phyloP scores from a whole-genome alignment of 2,888 invertebrate genomes.

The Sphaeridia pumilis region DNA sequence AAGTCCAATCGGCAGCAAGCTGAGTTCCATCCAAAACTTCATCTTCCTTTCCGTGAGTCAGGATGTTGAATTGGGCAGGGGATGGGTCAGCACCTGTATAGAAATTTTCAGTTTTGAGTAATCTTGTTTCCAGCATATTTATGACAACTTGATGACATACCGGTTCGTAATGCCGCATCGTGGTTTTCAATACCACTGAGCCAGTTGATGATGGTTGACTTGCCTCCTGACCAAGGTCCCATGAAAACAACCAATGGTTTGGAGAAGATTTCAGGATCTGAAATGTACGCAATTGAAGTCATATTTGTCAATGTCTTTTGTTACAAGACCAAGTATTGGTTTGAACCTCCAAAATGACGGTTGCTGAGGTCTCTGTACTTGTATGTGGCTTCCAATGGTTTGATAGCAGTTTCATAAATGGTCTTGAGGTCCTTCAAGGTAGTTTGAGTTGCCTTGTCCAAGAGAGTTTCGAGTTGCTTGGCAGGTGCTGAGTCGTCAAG shows the following conservation, averaged over 20 bases:
- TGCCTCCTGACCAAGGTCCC: conserved; percentile 95
- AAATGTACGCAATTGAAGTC: no score
- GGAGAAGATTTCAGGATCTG: conserved; percentile 85
- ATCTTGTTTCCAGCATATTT: no score
- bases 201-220: conserved; percentile 88
- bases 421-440: conserved; percentile 73
- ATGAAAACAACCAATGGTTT: conserved; percentile 85
- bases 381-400: conserved; percentile 78
- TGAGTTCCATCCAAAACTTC: conserved; percentile 83
- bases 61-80: conserved; percentile 80
- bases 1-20: conserved; percentile 87
- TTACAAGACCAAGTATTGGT: neutral
- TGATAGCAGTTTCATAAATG: conserved; percentile 72
- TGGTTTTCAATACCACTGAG: conserved; percentile 75
- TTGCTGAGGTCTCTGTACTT: conserved; percentile 86
- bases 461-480: conserved; percentile 55
- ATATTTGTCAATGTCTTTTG: neutral
- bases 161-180: conserved; percentile 70
- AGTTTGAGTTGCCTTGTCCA: conserved; percentile 61
- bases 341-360: conserved; percentile 63
- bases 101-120: no score
- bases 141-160: conserved; percentile 48
- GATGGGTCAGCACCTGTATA: conserved; percentile 78
- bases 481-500: conserved; percentile 57
- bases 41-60: conserved; percentile 76